A percentile compares a stretch with the other conserved stretches of the same genome.
These are phyloP conservation scores for Acanthosepion esculentum DNA, from an alignment of 2,888 invertebrate genomes.

Conservation along the genomic window DNA sequence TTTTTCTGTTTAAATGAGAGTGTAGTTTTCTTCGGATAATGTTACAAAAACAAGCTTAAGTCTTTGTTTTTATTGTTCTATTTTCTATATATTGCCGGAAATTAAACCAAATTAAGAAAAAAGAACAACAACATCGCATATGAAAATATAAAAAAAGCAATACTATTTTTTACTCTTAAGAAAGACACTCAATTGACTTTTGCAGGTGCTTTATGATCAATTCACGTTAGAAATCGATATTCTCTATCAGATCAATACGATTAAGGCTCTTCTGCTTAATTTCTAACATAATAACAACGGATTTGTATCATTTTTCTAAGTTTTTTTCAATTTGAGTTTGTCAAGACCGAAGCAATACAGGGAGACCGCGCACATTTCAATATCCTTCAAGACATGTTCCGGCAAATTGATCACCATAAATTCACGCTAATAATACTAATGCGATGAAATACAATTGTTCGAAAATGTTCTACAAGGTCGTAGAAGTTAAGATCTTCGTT, in stretches of 20 bases:
- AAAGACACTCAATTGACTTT: background rate
- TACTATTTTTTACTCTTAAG: background rate
- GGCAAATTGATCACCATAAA: too few species aligned
- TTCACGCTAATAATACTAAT: too few species aligned
- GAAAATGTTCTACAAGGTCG: too few species aligned
- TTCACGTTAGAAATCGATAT: background rate
- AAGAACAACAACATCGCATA: background rate
- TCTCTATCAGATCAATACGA: background rate
- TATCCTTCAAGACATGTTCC: too few species aligned
- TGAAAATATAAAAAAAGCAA: background rate
- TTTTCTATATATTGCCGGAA: background rate
- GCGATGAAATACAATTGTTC: too few species aligned
- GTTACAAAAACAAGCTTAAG: background rate
- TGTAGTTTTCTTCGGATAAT: background rate
- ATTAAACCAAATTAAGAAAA: background rate
- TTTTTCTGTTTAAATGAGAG: background rate
- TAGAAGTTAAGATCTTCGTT: too few species aligned
- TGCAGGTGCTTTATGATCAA: slow-evolving; percentile 17
- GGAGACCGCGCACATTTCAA: too few species aligned
- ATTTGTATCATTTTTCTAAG: too few species aligned
- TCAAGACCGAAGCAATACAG: too few species aligned
- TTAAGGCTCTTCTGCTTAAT: background rate
- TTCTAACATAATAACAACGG: too few species aligned
- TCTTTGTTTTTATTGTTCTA: background rate
- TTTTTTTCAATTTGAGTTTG: too few species aligned